Evolutionary conservation across 2,888 invertebrate species (phyloP).

Genomic region (Linyphia triangularis): DNA sequence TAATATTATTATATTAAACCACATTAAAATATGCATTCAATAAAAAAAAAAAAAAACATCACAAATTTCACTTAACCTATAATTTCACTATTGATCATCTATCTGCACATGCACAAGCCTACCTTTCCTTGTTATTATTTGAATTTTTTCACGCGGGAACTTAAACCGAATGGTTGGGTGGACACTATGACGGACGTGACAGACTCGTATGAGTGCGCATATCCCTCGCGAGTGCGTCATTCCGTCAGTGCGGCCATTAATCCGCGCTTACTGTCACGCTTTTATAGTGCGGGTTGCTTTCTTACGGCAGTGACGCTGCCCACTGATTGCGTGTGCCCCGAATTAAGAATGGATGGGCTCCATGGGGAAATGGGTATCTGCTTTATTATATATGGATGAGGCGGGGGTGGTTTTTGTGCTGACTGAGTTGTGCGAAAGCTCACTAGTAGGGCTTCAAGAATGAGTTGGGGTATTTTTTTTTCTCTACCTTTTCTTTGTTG

Average conservation of each 20-base stretch:
- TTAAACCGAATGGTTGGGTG: neutral
- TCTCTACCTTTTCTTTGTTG: too few relatives aligned
- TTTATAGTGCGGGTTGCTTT: neutral
- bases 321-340: neutral
- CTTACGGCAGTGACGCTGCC: neutral
- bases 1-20: too few relatives aligned
- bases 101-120: too few relatives aligned
- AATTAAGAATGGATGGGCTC: neutral
- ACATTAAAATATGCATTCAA: too few relatives aligned
- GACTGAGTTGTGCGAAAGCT: too few relatives aligned
- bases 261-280: neutral
- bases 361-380: neutral
- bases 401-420: neutral
- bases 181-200: neutral
- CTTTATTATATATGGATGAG: neutral
- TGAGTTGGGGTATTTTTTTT: too few relatives aligned
- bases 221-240: slow-evolving; percentile 1
- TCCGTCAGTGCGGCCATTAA: neutral
- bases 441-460: too few relatives aligned
- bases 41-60: too few relatives aligned
- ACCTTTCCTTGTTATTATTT: slow-evolving; percentile 3
- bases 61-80: too few relatives aligned
- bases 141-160: neutral
- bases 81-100: too few relatives aligned
- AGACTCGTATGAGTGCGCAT: neutral